A percentile compares a stretch with the other conserved stretches of the same genome.
Conservation (phyloP, 1,140 invertebrate species). For the Habropoda laboriosa region DNA sequence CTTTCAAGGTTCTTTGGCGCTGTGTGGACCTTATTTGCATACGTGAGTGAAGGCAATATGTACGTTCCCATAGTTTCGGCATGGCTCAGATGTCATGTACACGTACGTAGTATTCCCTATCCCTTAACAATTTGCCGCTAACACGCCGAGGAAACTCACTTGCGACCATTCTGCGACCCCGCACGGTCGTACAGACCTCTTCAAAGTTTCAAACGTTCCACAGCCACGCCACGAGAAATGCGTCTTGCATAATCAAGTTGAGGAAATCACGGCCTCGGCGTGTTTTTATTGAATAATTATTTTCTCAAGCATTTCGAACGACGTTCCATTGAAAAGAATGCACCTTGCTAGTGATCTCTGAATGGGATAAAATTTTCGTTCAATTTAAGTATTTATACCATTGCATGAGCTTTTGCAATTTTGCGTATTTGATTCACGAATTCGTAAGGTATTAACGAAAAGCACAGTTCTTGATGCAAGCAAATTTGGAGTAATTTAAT, state of each 20-base stretch:
- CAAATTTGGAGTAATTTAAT: too few species aligned
- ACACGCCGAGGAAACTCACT: conserved; percentile 69
- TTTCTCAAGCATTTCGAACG: background rate
- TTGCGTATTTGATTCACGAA: too few species aligned
- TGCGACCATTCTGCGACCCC: conserved; percentile 57
- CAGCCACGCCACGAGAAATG: background rate
- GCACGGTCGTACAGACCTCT: conserved; percentile 53
- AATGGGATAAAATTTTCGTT: too few species aligned
- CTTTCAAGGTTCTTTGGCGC: conserved; percentile 32
- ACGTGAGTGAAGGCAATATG: conserved; percentile 63
- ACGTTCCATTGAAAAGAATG: background rate
- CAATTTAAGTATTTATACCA: too few species aligned
- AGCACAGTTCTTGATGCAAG: too few species aligned
- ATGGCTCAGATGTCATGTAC: conserved; percentile 69
- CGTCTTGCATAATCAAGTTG: conserved; percentile 23
- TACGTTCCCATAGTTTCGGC: conserved; percentile 50
- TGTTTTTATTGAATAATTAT: background rate
- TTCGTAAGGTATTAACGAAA: too few species aligned
- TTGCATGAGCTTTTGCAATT: too few species aligned
- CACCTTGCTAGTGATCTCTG: too few species aligned
- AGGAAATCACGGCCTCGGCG: background rate
- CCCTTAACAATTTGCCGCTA: conserved; percentile 76
- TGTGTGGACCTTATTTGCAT: conserved; percentile 70
- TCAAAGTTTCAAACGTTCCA: conserved; percentile 64
- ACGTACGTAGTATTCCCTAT: conserved; percentile 71